Percentiles rank a stretch among this genome's conserved stretches.
phyloP scores from a whole-genome alignment of 2,888 invertebrate species.

The Suillia variegata region DNA sequence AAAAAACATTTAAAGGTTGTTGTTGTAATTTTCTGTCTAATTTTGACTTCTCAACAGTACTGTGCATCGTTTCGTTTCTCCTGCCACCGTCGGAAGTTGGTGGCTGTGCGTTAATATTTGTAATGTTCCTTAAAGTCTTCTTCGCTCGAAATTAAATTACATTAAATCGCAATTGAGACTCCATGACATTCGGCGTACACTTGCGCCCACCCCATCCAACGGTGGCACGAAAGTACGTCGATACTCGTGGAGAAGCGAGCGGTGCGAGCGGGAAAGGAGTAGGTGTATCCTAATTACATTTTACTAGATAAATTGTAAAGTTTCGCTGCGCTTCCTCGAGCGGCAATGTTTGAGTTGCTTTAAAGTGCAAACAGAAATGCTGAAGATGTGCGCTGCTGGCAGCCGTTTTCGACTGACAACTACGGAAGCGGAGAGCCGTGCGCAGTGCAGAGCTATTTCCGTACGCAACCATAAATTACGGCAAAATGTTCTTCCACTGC shows the following conservation, averaged over 20 bases:
- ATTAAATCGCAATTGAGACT: constrained; percentile 23
- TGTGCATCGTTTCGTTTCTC: no score
- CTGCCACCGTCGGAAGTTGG: neutral
- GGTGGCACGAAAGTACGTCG: no score
- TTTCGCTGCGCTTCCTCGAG: constrained; percentile 44
- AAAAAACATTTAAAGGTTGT: no score
- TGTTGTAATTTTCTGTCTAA: no score
- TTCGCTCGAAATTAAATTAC: constrained; percentile 25
- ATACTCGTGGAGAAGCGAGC: neutral
- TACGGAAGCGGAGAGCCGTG: neutral
- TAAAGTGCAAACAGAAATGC: constrained; percentile 27
- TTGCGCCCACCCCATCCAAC: no score
- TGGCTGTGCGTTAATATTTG: no score
- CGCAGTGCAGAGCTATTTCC: neutral
- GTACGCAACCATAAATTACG: neutral
- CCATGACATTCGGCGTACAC: neutral
- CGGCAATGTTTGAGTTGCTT: constrained; percentile 26
- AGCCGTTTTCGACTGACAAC: no score
- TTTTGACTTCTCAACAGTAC: constrained; percentile 7
- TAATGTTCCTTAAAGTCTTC: no score
- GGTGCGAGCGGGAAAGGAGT: neutral
- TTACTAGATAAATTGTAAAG: constrained; percentile 58
- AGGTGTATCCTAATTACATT: constrained; percentile 58
- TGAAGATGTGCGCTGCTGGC: constrained; percentile 15
- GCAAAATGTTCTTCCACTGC: neutral